Evolutionary conservation across 2,797 vertebrate species (phyloP), one percentile per base, ranked within the genome.

Genomic region (Silurus lanzhouensis): DNA sequence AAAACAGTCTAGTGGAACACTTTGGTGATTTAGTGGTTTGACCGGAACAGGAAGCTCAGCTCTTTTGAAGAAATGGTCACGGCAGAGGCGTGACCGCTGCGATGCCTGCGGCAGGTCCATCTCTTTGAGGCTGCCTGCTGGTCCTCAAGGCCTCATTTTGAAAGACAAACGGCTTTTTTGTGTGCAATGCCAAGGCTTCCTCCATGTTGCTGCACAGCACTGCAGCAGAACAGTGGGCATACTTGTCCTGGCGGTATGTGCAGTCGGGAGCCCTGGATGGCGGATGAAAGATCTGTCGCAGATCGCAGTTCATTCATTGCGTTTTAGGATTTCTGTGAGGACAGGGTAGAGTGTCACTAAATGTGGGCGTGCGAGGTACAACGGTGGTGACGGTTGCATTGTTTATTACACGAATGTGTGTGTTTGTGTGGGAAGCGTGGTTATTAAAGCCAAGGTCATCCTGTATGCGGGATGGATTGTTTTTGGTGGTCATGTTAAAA

Each of bases 121-220:
- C 60, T 79, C 83, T 88, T 90, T 85, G 88, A 87, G 86, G 86
- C 81, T 76, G 57, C 52, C 78, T 52, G 64, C 77, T 72, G 81
- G 81, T 67, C 72, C 86, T 80, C 25, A 83, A 82, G 84, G 83
- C 83, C 25, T 85, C 27, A 6, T 61, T 27, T 25, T 1, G 19
- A 63, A 87, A 72, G 86, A 90, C 82, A 89, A 90, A 90, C 84
- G 81, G 83, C 83, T 90, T 86, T 87, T 90, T 89, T 90, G 89
- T 90, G 81, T n/a, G 48, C 77, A 44, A 25, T 7, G 27, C 83
- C 22, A 52, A 78, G 60, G 76, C 82, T 67, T 44, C 15, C 31
- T 76, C 52, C 84, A 71, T 85, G 67, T 77, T 63, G 66, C 81
- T 67, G 79, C 81, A 63, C 27, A 87, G 80, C 74, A 83, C 70